Evolutionary conservation across 2,797 vertebrate genomes (phyloP).

Genomic region (Iguana delicatissima): DNA sequence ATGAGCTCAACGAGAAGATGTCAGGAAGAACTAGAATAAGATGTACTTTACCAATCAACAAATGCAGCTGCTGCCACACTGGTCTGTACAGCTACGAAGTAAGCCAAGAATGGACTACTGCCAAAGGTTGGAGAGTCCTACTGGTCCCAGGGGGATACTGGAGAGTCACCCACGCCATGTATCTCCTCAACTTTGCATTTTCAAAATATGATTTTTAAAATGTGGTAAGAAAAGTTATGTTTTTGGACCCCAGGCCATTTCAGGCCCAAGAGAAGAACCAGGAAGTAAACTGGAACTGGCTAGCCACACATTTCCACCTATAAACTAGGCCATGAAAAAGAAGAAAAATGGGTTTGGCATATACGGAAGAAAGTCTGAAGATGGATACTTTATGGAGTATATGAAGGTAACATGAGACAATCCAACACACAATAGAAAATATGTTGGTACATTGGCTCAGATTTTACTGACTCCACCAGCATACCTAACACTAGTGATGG

Average conservation of each 20-base stretch:
- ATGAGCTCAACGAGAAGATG: conserved; percentile 38
- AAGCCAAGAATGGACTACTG: background rate
- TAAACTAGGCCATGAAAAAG: background rate
- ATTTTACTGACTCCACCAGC: too few species aligned
- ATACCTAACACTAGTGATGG: too few species aligned
- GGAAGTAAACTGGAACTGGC: too few species aligned
- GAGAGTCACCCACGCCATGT: background rate
- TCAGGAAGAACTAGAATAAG: conserved; percentile 34
- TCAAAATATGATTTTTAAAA: too few species aligned
- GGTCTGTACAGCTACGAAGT: fast-evolving
- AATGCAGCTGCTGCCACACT: background rate
- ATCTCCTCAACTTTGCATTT: background rate
- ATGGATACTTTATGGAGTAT: background rate
- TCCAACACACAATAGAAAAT: background rate
- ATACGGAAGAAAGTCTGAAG: background rate
- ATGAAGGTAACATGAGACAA: background rate
- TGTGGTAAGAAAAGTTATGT: too few species aligned
- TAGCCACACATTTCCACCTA: too few species aligned
- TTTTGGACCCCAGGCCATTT: too few species aligned
- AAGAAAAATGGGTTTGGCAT: background rate
- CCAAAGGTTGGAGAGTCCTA: background rate
- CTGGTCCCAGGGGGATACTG: background rate
- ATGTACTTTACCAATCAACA: conserved; percentile 63
- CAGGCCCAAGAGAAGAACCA: too few species aligned
- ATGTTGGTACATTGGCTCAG: background rate